Evolutionary conservation across 2,113 vertebrate species (phyloP), one percentile per base, ranked within the genome.

Genomic region (human (Homo sapiens)): DNA sequence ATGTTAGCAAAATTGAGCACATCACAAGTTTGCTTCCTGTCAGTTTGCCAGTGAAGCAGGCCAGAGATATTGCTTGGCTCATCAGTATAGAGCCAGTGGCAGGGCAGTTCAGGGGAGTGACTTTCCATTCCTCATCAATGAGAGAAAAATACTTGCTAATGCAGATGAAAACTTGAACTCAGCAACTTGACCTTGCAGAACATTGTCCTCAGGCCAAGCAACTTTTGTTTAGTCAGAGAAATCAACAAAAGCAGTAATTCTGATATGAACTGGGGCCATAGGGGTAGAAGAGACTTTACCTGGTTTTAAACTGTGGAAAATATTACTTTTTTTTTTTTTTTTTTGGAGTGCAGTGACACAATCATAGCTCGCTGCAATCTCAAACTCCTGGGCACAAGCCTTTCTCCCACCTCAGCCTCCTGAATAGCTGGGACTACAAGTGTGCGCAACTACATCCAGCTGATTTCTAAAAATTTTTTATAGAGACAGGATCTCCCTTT

Each of bases 121-220:
- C 92, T 98, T 98, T 98, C 93, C 94, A 96, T 96, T 98, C 76
- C 76, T 68, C 94, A 89, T 97, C 98, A 96, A 20, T 96, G 97
- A 98, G 96, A 91, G 90, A 96, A 75, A 75, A 97, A 40, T 93
- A 95, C 78, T 96, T 98, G 96, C 93, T 97, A 96, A 55, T 0
- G 14, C 91, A 98, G 89, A 97, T 96, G 86, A 97, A 97, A 96
- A 98, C 40, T 89, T 95, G 61, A 98, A 93, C 97, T 97, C 93
- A 97, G 73, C 73, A 92, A 81, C 68, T 95, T 97, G 79, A 89
- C 20, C 97, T 91, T 94, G 90, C 13, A 5, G 79, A 97, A 52
- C 89, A 14, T 9, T 66, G 22, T 97, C 98, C 86, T 93, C 48
- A 64, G 48, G 55, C 43, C 85, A 76, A 25, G 22, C 52, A 93